These are phyloP conservation scores for Branchinecta lynchi DNA, from an alignment of 1,140 invertebrate genomes.

Conservation along the genomic window DNA sequence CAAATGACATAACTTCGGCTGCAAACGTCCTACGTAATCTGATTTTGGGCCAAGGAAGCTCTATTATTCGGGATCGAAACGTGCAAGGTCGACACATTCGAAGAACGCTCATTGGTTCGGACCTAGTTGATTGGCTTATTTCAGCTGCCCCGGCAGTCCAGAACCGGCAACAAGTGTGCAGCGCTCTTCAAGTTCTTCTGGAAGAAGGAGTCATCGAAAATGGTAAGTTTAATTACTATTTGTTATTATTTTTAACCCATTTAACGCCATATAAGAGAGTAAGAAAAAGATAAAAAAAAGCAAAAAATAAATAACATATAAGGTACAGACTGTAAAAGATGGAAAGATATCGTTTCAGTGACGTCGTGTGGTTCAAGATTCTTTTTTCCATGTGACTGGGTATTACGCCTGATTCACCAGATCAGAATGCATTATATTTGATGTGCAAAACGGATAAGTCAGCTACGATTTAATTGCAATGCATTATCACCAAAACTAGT, in stretches of 20 bases:
- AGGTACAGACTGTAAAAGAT: no score
- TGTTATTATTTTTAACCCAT: background rate
- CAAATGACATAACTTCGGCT: background rate
- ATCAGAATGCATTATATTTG: no score
- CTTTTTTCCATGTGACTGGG: no score
- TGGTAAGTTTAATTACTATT: conserved; percentile 37
- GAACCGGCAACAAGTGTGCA: conserved; percentile 45
- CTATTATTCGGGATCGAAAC: conserved; percentile 8
- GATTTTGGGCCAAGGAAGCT: background rate
- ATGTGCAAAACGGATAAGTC: no score
- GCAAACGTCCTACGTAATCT: background rate
- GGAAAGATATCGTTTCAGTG: no score
- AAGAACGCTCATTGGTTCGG: conserved; percentile 11
- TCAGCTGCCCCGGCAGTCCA: conserved; percentile 29
- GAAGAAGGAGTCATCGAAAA: conserved; percentile 64
- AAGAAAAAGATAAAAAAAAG: no score
- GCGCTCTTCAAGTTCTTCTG: conserved; percentile 68
- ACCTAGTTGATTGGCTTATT: conserved; percentile 45
- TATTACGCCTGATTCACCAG: no score
- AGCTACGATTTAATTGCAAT: no score
- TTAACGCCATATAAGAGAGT: background rate
- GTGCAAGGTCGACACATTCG: background rate
- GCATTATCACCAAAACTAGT: no score
- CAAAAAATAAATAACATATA: no score
- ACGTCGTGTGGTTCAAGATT: no score